Conservation (phyloP, 2,113 vertebrate genomes). For the Brachirus orientalis region DNA sequence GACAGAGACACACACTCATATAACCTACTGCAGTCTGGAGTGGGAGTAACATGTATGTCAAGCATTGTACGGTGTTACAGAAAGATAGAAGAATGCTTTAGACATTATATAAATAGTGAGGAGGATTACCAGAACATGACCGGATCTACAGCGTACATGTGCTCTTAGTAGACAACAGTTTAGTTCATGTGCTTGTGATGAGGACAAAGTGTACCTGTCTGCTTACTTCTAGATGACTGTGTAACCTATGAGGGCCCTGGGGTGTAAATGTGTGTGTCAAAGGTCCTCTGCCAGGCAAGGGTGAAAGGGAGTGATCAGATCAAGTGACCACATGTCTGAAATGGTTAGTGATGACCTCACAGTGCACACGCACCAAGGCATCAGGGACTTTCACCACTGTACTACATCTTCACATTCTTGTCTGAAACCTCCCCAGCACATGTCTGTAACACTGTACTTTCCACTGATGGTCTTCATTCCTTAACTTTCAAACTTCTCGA, state of each 20-base stretch:
- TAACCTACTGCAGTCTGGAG: not conserved
- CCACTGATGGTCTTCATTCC: not conserved
- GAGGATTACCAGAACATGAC: slow-evolving; percentile 1
- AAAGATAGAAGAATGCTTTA: slow-evolving; percentile 17
- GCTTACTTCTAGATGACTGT: slow-evolving; percentile 7
- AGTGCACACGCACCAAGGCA: slow-evolving; percentile 35
- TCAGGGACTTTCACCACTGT: slow-evolving; percentile 43
- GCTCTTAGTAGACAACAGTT: not conserved
- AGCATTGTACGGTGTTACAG: no score
- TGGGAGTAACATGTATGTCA: not conserved
- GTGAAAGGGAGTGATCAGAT: slow-evolving; percentile 49
- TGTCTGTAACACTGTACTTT: slow-evolving; percentile 4
- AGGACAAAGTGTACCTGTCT: not conserved
- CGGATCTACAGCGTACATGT: slow-evolving; percentile 29
- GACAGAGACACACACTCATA: slow-evolving; percentile 29
- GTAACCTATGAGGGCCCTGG: not conserved
- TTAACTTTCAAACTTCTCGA: not conserved
- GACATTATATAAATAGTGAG: slow-evolving; percentile 13
- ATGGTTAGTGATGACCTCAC: slow-evolving; percentile 43
- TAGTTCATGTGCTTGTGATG: slow-evolving; percentile 1
- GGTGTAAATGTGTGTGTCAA: slow-evolving; percentile 12
- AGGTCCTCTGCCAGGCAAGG: slow-evolving; percentile 20
- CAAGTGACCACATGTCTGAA: slow-evolving; percentile 36
- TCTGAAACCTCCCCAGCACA: slow-evolving; percentile 15
- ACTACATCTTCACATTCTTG: slow-evolving; percentile 24